These are phyloP conservation scores for Vespertilio murinus DNA, from an alignment of 2,797 vertebrate species.

Conservation along the genomic window DNA sequence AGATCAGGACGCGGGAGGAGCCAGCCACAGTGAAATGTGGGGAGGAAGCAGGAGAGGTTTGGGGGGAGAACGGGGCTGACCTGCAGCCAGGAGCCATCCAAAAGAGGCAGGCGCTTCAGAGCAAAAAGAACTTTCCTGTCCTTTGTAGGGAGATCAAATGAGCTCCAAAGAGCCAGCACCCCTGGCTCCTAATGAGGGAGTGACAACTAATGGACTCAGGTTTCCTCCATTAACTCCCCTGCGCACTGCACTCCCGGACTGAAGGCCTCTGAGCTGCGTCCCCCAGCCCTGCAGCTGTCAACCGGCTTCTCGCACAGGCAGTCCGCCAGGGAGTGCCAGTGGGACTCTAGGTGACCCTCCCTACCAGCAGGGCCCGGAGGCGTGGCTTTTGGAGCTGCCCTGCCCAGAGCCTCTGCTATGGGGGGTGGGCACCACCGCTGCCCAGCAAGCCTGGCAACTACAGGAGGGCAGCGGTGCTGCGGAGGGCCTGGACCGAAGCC, in stretches of 20 bases:
- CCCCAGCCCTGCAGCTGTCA: constrained; percentile 55
- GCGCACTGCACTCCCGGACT: too few species aligned
- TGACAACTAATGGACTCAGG: constrained; percentile 51
- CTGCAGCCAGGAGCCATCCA: background rate
- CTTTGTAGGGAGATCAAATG: background rate
- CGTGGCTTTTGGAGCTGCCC: background rate
- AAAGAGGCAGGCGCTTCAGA: background rate
- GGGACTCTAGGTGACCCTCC: constrained; percentile 42
- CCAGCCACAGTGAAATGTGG: background rate
- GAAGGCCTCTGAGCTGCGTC: too few species aligned
- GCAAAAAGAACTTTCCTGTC: background rate
- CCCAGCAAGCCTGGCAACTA: background rate
- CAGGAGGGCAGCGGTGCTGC: background rate
- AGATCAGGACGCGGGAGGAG: background rate
- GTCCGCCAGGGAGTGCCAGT: background rate
- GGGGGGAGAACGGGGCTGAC: background rate
- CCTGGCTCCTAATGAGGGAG: constrained; percentile 8
- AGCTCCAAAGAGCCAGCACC: background rate
- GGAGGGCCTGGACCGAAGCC: background rate
- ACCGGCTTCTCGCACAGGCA: constrained; percentile 61
- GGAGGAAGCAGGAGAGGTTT: background rate
- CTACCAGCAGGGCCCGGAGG: background rate
- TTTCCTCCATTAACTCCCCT: constrained; percentile 65
- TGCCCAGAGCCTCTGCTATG: background rate
- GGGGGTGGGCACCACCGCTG: background rate